Conservation (phyloP, 2,888 invertebrate species). For the Macrostomum cliftonense region DNA sequence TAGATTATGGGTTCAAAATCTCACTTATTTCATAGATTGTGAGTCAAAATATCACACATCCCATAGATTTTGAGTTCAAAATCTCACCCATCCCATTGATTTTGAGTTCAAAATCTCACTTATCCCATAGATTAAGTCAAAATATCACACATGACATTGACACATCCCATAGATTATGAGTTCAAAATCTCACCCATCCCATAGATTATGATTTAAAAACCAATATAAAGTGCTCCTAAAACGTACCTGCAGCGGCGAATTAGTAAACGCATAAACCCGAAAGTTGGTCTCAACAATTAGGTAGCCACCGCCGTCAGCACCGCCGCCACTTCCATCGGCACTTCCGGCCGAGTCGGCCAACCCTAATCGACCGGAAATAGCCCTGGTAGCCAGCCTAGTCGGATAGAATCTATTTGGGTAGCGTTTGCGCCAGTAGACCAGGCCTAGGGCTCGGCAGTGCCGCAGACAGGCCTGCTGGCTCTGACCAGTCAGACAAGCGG, state of each 20-base stretch:
- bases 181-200: too few relatives aligned
- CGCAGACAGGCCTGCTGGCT: conserved; percentile 72
- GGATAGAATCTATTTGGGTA: conserved; percentile 83
- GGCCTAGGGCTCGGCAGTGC: conserved; percentile 83
- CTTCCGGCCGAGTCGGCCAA: conserved; percentile 14
- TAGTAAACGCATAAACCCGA: conserved; percentile 83
- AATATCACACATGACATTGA: too few relatives aligned
- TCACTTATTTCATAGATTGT: too few relatives aligned
- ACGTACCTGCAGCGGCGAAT: neutral
- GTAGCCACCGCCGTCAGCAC: conserved; percentile 51
- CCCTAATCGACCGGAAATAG: conserved; percentile 46
- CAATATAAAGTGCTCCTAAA: too few relatives aligned
- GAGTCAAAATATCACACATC: too few relatives aligned
- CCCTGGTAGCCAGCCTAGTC: conserved; percentile 70
- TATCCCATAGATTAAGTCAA: too few relatives aligned
- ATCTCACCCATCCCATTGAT: too few relatives aligned
- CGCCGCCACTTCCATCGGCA: conserved; percentile 17
- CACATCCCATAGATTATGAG: too few relatives aligned
- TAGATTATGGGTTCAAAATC: too few relatives aligned
- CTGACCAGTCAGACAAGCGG: conserved; percentile 64
- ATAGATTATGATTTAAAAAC: conserved; percentile 2
- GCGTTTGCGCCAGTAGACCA: conserved; percentile 85
- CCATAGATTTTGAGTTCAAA: too few relatives aligned
- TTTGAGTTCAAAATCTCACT: too few relatives aligned
- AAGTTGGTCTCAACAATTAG: conserved; percentile 89